Percentiles rank a stretch among this genome's conserved stretches.
Evolutionary conservation across 2,888 invertebrate species (phyloP).

Genomic region (Capitulum mitella): DNA sequence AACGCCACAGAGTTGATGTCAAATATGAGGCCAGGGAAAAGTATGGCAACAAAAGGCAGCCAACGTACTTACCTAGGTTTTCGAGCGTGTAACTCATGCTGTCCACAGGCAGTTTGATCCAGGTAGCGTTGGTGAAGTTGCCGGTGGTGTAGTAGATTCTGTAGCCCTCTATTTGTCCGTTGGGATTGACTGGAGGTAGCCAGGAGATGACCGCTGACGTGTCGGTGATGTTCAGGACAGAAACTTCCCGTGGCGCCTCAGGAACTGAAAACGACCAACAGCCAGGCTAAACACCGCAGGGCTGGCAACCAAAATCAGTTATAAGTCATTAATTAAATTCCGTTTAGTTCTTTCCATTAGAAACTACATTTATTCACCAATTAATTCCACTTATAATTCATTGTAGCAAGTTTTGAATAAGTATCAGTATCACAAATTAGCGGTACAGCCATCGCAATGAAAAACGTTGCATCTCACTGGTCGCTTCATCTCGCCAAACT

Average conservation of each 20-base stretch:
- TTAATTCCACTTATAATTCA: too few relatives aligned
- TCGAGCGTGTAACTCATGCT: background rate
- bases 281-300: too few relatives aligned
- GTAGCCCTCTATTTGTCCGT: constrained; percentile 66
- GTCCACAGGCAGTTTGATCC: background rate
- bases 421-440: too few relatives aligned
- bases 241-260: constrained; percentile 70
- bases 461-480: too few relatives aligned
- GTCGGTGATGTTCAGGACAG: constrained; percentile 65
- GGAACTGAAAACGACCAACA: constrained; percentile 66
- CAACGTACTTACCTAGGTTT: background rate
- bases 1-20: background rate
- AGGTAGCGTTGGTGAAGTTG: constrained; percentile 59
- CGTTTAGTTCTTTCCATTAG: too few relatives aligned
- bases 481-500: too few relatives aligned
- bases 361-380: too few relatives aligned
- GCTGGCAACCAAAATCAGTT: too few relatives aligned
- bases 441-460: too few relatives aligned
- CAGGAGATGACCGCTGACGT: constrained; percentile 70
- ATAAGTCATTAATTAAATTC: too few relatives aligned
- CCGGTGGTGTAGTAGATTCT: constrained; percentile 59
- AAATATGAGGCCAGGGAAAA: background rate
- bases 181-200: constrained; percentile 63
- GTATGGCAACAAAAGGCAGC: background rate
- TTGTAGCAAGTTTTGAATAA: too few relatives aligned